These are phyloP conservation scores for Tethea ocularis DNA, from an alignment of 2,888 invertebrate species.

Conservation along the genomic window DNA sequence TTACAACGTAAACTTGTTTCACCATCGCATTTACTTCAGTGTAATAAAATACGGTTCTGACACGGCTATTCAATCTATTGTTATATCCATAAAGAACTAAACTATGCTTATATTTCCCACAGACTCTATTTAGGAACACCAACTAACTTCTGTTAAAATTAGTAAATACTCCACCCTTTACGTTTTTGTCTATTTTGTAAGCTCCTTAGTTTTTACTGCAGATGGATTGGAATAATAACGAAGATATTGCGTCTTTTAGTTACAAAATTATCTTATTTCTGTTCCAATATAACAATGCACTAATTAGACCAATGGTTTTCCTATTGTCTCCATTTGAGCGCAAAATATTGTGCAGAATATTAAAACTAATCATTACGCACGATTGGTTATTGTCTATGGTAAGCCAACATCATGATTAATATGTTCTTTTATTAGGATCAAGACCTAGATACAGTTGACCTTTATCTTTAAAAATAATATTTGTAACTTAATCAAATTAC, in stretches of 20 bases:
- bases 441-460: too few species aligned
- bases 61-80: constrained; percentile 1
- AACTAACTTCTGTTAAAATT: background rate
- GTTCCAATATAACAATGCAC: background rate
- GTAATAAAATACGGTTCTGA: constrained; percentile 2
- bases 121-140: background rate
- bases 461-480: background rate
- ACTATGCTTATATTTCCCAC: background rate
- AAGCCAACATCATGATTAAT: background rate
- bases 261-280: too few species aligned
- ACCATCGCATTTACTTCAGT: background rate
- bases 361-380: background rate
- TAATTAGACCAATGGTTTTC: background rate
- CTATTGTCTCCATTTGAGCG: background rate
- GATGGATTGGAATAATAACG: too few species aligned
- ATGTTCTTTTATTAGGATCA: background rate
- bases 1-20: background rate
- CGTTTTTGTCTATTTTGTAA: background rate
- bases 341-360: constrained; percentile 4
- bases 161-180: too few species aligned
- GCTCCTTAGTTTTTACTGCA: too few species aligned
- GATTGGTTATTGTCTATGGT: constrained; percentile 8
- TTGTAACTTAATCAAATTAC: too few species aligned
- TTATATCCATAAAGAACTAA: background rate
- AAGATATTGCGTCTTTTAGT: too few species aligned